A percentile compares a stretch with the other conserved stretches of the same genome.
phyloP scores from a whole-genome alignment of 2,888 invertebrate genomes.

The Geotrupes spiniger region DNA sequence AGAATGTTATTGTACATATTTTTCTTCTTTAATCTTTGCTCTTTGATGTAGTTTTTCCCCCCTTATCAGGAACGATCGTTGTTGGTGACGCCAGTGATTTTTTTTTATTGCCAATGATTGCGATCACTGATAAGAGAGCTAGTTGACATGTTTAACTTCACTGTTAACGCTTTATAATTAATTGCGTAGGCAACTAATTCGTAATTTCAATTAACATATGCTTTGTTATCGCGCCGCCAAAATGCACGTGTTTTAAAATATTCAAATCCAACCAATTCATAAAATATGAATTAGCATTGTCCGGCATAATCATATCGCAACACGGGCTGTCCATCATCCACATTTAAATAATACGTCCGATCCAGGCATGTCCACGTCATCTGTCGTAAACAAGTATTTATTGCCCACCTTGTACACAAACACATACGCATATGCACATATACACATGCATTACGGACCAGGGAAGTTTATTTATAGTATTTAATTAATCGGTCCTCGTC shows the following conservation, averaged over 20 bases:
- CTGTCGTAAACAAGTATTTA: constrained; percentile 47
- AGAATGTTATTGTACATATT: no score
- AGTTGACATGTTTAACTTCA: no score
- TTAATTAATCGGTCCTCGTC: constrained; percentile 39
- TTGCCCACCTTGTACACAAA: constrained; percentile 41
- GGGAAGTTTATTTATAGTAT: constrained; percentile 40
- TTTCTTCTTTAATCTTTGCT: no score
- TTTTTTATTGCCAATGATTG: no score
- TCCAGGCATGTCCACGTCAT: constrained; percentile 39
- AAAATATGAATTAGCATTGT: constrained; percentile 33
- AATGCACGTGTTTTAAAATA: constrained; percentile 27
- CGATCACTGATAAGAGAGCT: no score
- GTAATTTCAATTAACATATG: no score
- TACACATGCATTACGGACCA: constrained; percentile 11
- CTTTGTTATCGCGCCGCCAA: no score
- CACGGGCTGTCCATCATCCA: constrained; percentile 40
- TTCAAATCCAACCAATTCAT: constrained; percentile 32
- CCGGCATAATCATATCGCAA: constrained; percentile 35
- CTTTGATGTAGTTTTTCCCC: no score
- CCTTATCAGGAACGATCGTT: no score
- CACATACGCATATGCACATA: background rate
- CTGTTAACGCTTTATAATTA: no score
- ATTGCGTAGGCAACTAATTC: no score
- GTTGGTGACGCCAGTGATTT: no score
- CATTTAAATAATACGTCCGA: constrained; percentile 45